These are phyloP conservation scores for Lithophane semibrunnea DNA, from an alignment of 2,888 invertebrate species.

Conservation along the genomic window DNA sequence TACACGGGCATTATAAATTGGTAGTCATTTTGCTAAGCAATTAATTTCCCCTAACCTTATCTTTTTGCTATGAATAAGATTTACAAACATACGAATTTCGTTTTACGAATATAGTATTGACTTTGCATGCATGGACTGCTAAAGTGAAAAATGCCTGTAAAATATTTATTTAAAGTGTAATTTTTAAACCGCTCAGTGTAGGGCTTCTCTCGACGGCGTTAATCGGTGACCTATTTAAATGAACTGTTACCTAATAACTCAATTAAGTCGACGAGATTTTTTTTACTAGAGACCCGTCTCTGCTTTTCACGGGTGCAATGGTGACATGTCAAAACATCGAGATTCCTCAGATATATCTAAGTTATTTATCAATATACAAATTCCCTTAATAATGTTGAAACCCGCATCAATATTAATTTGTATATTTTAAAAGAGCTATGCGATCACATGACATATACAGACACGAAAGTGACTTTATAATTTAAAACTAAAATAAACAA, in stretches of 20 bases:
- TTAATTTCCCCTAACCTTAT: background rate
- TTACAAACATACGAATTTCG: background rate
- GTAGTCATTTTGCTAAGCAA: background rate
- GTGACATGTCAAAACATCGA: background rate
- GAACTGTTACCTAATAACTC: slow-evolving; percentile 38
- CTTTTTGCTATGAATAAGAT: background rate
- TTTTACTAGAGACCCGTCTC: background rate
- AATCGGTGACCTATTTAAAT: slow-evolving; percentile 47
- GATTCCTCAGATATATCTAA: too few relatives aligned
- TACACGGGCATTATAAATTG: background rate
- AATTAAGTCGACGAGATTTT: slow-evolving; percentile 37
- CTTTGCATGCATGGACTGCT: background rate
- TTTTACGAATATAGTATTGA: background rate
- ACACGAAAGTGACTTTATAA: too few relatives aligned
- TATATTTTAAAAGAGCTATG: too few relatives aligned
- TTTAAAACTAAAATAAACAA: too few relatives aligned
- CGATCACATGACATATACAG: too few relatives aligned
- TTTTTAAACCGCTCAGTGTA: slow-evolving; percentile 1
- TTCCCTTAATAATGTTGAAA: too few relatives aligned
- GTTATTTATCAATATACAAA: too few relatives aligned
- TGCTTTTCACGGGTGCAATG: background rate
- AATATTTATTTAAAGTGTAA: background rate
- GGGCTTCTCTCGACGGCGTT: slow-evolving; percentile 38
- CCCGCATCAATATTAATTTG: too few relatives aligned
- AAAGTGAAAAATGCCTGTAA: background rate